Evolutionary conservation across 2,888 invertebrate genomes (phyloP).

Genomic region (Agriotes lineatus): DNA sequence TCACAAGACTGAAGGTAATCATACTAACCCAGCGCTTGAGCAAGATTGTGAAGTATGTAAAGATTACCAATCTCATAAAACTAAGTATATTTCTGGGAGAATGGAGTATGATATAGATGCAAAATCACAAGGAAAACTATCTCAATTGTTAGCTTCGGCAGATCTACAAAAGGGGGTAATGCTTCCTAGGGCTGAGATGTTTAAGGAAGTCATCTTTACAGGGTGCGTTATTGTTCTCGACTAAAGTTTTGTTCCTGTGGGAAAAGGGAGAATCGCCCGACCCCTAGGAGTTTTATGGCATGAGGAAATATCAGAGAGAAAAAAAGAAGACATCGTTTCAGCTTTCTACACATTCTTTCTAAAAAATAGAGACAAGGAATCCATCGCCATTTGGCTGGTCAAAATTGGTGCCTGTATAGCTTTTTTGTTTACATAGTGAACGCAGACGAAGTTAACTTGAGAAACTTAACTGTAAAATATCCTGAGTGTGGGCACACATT

Average conservation of each 20-base stretch:
- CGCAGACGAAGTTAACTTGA: background rate
- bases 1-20: too few relatives aligned
- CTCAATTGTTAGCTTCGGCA: too few relatives aligned
- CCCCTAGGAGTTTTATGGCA: conserved; percentile 15
- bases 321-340: background rate
- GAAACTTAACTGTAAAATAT: background rate
- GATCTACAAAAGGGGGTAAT: conserved; percentile 17
- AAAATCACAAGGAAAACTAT: too few relatives aligned
- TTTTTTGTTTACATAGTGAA: background rate
- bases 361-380: background rate
- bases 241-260: conserved; percentile 15
- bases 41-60: too few relatives aligned
- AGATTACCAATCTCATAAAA: too few relatives aligned
- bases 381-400: background rate
- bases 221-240: conserved; percentile 1
- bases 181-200: conserved; percentile 11
- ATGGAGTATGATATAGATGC: too few relatives aligned
- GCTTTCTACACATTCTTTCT: background rate
- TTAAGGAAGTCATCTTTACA: conserved; percentile 8
- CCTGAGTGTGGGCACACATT: too few relatives aligned
- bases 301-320: conserved; percentile 7
- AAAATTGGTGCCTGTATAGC: background rate
- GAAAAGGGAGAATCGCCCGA: background rate
- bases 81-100: too few relatives aligned
- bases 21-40: too few relatives aligned